Base-by-base conservation (phyloP, 2,113 vertebrate species). In the Amphilophus citrinellus region DNA sequence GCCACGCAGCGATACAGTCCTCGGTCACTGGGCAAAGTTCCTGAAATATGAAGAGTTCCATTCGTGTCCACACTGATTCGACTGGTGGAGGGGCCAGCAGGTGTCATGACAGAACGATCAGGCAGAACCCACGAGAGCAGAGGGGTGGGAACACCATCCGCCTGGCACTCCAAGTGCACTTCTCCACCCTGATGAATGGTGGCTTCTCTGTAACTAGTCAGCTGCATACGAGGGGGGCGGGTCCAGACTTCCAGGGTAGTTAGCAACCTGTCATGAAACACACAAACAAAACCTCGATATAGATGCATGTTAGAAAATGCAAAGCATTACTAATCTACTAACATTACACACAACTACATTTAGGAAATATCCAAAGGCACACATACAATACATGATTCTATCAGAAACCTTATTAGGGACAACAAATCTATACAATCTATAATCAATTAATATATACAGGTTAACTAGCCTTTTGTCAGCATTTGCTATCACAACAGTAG, bases 61-160 rank as follows among this genome's bases (percentile, higher is more conserved):
- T 99, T 98, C 61, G 91, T 83, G n/a, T 97, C 93, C 80, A 99
- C 89, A 22, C 89, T 94, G 61, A 98, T 66, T 27, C 96, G 93
- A 61, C 80, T 89, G 75, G 90, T 90, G 56, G 96, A 93, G 10
- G 77, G 77, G 2, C 82, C 80, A 18, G 93, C 86, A 0, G 92
- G 79, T 6, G 95, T 96, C 90, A 97, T 79, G 57, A 94, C 90
- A 6, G 95, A 90, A 18, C 96, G 90, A 2, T 98, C 95, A 0
- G 98, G 98, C 44, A 99, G 96, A 86, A 98, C 94, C 98, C 98
- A 99, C 10, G 97, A 97, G 79, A 98, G 96, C 8, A 96, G 95
- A 10, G 98, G 98, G 0, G 24, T 79, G 0, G 98, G 98, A 18
- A 94, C 93, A 0, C 98, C 98, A 1, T 95, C 95, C 32, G 97